Conservation (phyloP, 1,140 invertebrate species). For the Bombus difficillimus region DNA sequence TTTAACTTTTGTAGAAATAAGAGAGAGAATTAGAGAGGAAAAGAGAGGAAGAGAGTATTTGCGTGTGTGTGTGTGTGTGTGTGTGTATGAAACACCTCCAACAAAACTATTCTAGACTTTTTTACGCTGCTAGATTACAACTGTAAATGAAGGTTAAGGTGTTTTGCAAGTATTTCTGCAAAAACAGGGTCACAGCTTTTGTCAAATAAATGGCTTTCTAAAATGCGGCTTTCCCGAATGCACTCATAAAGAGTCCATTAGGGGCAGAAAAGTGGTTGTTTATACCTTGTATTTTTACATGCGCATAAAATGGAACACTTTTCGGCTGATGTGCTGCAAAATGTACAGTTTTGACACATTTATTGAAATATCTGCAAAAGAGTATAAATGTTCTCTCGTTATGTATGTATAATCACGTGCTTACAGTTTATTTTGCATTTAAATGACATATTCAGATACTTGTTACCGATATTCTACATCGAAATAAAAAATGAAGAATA, state of each 20-base stretch:
- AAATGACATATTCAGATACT: not conserved
- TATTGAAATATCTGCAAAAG: not conserved
- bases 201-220: conserved; percentile 3
- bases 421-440: not conserved
- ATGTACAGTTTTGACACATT: not conserved
- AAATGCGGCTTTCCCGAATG: not conserved
- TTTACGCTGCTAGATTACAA: not conserved
- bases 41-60: fast-evolving
- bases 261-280: not conserved
- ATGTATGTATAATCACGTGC: not conserved
- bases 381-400: not conserved
- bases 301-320: not conserved
- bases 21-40: no score
- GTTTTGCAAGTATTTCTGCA: not conserved
- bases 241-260: not conserved
- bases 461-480: not conserved
- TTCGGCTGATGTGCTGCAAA: not conserved
- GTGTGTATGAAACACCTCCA: no score
- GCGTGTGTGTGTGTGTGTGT: no score
- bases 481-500: not conserved
- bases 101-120: not conserved
- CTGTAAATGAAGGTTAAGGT: not conserved
- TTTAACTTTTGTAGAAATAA: no score
- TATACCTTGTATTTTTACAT: not conserved
- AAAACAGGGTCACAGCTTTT: not conserved